phyloP scores from a whole-genome alignment of 2,113 vertebrate species.

The Archilochus colubris region DNA sequence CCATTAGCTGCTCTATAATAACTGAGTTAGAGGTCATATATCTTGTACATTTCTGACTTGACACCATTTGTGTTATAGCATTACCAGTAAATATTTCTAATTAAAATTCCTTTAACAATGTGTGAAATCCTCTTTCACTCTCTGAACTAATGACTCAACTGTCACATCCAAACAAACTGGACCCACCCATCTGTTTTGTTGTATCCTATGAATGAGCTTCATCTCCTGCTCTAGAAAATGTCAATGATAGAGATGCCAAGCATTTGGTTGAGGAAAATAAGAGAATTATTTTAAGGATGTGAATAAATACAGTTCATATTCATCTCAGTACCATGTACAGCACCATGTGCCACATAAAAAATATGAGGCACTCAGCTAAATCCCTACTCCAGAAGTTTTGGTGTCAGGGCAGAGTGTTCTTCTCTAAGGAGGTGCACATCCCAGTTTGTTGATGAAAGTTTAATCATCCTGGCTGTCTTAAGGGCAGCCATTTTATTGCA shows the following conservation, averaged over 20 bases:
- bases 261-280: background rate
- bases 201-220: background rate
- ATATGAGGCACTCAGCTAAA: background rate
- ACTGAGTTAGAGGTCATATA: conserved; percentile 71
- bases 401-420: background rate
- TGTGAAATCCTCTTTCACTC: conserved; percentile 41
- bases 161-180: conserved; percentile 13
- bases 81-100: conserved; percentile 73
- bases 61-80: conserved; percentile 54
- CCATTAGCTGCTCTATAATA: conserved; percentile 72
- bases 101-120: conserved; percentile 60
- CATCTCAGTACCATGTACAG: background rate
- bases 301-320: background rate
- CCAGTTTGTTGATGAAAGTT: background rate
- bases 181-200: background rate
- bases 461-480: background rate
- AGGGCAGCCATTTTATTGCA: background rate
- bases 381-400: background rate
- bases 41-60: conserved; percentile 65
- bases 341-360: background rate
- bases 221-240: background rate
- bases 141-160: conserved; percentile 20
- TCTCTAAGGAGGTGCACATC: background rate
- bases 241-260: background rate
- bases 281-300: background rate